Evolutionary conservation across 2,113 vertebrate species (phyloP).

Genomic region (Hemichromis elongatus): DNA sequence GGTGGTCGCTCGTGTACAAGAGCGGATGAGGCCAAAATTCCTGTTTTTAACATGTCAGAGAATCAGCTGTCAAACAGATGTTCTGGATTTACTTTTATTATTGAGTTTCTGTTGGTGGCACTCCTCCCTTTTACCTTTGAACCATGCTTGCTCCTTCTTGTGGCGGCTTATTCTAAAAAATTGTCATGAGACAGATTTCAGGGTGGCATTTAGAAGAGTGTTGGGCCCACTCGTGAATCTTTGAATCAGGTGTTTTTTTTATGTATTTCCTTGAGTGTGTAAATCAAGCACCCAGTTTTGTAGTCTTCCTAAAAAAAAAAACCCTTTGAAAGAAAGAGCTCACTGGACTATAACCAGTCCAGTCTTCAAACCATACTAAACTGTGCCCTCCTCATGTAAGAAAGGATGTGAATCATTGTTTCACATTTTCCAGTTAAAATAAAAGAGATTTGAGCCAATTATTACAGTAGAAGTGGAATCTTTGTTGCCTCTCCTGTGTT

Average conservation of each 20-base stretch:
- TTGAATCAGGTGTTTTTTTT: rapidly evolving
- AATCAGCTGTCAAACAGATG: conserved; percentile 3
- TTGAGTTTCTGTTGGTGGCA: neutral
- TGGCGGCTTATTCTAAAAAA: neutral
- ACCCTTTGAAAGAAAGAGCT: neutral
- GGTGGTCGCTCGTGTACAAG: neutral
- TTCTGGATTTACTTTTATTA: neutral
- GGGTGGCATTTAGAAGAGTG: neutral
- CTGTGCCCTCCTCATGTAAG: rapidly evolving
- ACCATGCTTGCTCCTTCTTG: neutral
- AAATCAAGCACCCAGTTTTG: rapidly evolving
- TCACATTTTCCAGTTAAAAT: neutral
- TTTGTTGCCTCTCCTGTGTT: neutral
- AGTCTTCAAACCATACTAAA: neutral
- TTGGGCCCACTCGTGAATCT: neutral
- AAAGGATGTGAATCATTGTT: neutral
- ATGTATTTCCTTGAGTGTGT: neutral
- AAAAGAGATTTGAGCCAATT: neutral
- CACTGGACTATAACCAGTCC: too few relatives aligned
- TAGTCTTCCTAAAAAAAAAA: neutral
- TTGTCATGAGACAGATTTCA: neutral
- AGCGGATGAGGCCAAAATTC: neutral
- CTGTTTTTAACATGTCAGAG: neutral
- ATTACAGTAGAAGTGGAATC: neutral
- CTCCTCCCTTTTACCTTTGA: neutral